These are phyloP conservation scores for Dryobota labecula DNA, from an alignment of 2,888 invertebrate genomes.

Conservation along the genomic window DNA sequence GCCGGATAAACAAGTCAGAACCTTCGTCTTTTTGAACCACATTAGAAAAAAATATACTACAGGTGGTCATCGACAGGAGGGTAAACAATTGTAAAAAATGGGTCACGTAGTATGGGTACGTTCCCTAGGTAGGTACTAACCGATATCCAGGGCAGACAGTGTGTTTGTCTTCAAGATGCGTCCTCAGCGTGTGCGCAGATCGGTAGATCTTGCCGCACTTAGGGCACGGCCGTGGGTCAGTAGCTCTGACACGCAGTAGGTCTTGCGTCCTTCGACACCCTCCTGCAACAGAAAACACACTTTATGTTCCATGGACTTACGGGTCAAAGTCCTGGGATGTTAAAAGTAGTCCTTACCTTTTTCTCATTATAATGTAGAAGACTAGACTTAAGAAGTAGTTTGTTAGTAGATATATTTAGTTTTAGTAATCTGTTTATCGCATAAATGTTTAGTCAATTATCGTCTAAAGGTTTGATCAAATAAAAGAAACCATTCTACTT, in stretches of 20 bases:
- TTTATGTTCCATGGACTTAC: conserved; percentile 12
- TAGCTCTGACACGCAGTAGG: conserved; percentile 96
- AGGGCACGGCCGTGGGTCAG: conserved; percentile 97
- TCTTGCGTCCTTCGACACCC: conserved; percentile 95
- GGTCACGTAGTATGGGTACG: too few relatives aligned
- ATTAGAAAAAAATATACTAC: too few relatives aligned
- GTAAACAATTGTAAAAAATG: too few relatives aligned
- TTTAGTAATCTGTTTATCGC: conserved; percentile 2
- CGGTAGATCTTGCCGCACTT: conserved; percentile 98
- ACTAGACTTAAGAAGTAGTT: conserved; percentile 53
- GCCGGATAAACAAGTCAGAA: neutral
- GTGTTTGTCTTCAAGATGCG: conserved; percentile 98
- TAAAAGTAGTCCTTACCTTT: conserved; percentile 64
- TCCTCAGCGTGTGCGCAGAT: conserved; percentile 97
- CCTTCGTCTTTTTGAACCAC: neutral
- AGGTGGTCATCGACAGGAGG: too few relatives aligned
- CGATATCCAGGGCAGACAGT: conserved; percentile 97
- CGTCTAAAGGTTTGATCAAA: conserved; percentile 42
- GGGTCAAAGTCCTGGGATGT: conserved; percentile 20
- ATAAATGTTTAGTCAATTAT: conserved; percentile 12
- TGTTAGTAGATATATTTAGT: conserved; percentile 46
- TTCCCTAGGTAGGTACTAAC: conserved; percentile 74
- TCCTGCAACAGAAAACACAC: conserved; percentile 71
- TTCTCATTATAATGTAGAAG: conserved; percentile 31
- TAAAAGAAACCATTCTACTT: conserved; percentile 81